Evolutionary conservation across 2,888 invertebrate species (phyloP), one percentile per base, ranked within the genome.

Genomic region (Cephus runcator): DNA sequence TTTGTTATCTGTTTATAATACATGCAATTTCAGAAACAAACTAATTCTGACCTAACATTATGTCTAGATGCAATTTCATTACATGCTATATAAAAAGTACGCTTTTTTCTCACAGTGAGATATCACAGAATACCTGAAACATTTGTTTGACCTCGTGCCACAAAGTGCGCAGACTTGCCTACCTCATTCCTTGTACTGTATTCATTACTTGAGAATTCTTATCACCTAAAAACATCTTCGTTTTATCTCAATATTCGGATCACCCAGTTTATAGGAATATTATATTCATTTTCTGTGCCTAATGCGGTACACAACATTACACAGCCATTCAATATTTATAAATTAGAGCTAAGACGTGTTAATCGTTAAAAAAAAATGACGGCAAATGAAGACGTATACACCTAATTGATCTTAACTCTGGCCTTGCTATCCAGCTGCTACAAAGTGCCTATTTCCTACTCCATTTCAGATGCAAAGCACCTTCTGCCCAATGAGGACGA

Each of bases 391-490:
- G 71, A 71, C 34, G 74, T 35, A 76, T 69, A 56, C 75, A 76
- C 31, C 40, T 56, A 71, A 74, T 30, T 79, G 79, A 77, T 78
- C 79, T 79, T 77, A 79, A 79, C 76, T 76, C 69, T 69, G 79
- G 79, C 79, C 79, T 79, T 79, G 79, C 74, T 34, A 34, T 11
- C 69, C 79, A 79, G 79, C 79, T 79, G 79, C 69, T 79, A 76
- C 34, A 35, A 79, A 88, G 85, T 88, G 88, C 83, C 85, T 83
- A 86, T 86, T 90, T 89, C 88, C 89, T 89, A 87, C 87, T 88
- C 82, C 85, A 86, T 86, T 88, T 86, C 80, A 87, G 81, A 89
- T 90, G 90, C 87, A 88, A 89, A 91, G 81, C 78, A 82, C 80
- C 81, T 82, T 83, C 35, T 31, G 82, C 81, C 77, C 79, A 81